Base-by-base conservation (phyloP, 2,797 vertebrate species). In the Eulemur albifrons region DNA sequence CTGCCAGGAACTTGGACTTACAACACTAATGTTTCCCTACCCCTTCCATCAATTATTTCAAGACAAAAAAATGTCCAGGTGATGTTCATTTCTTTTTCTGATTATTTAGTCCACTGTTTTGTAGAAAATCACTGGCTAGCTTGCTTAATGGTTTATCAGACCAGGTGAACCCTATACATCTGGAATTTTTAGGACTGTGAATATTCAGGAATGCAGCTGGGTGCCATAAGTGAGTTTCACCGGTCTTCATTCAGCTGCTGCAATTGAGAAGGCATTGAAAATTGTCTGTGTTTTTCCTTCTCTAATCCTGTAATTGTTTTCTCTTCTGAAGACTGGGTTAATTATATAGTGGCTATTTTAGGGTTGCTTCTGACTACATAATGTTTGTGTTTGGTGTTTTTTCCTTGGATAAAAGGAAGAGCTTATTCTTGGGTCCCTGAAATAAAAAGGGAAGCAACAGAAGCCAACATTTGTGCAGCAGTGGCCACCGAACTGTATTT, bases 321-420 rank as follows among this genome's bases (percentile, higher is more conserved):
- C 12, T 52, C 45, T 95, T 88, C 93, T 88, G 90, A 96, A 94
- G 91, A 85, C 65, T 77, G 70, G 32, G 90, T 87, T 97, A 94
- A 96, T 97, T 93, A 90, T 59, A 63, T 18, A 85, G 84, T 77
- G 88, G 72, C 87, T 97, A 93, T 93, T 97, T 96, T 79, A 70
- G 77, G 86, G 43, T 76, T 88, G 54, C 63, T 93, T 96, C 84
- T 92, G 67, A 88, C 40, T 91, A 48, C 40, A 80, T 59, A 75
- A 72, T 77, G 67, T 91, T 93, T 86, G 43, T 72, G 48, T 76
- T 93, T 88, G 1, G 0, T 84, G 45, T 70, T 90, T 95, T 94
- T 93, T 93, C 25, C 75, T 76, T 20, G 3, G 25, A 69, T 92
- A 52, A 69, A 92, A 93, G 67, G 45, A 85, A 70, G 73, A 65